Conservation (phyloP, 1,140 invertebrate species). For the Idris sp. region DNA sequence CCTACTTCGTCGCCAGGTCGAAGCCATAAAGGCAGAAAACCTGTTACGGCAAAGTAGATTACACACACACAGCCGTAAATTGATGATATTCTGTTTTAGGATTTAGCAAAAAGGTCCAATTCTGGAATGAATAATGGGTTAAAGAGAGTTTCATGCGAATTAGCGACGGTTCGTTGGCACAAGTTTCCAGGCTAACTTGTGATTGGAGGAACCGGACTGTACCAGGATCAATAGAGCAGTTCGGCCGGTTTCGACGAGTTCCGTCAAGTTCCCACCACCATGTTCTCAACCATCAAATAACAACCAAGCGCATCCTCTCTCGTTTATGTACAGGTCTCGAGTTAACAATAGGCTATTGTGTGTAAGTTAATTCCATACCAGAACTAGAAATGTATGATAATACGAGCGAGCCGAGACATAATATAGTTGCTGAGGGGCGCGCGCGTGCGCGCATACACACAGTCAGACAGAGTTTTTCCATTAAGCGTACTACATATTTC, state of each 20-base stretch:
- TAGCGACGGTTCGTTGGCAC: slow-evolving; percentile 51
- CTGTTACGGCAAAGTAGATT: slow-evolving; percentile 47
- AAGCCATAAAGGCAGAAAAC: slow-evolving; percentile 57
- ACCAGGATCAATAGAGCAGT: slow-evolving; percentile 60
- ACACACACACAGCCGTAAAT: slow-evolving; percentile 11
- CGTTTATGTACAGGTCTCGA: not conserved
- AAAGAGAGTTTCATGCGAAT: slow-evolving; percentile 49
- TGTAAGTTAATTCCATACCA: slow-evolving; percentile 59
- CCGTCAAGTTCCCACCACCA: slow-evolving; percentile 59
- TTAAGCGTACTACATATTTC: too few species aligned
- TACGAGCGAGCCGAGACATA: slow-evolving; percentile 48
- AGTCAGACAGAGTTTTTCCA: too few species aligned
- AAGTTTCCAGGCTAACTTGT: slow-evolving; percentile 58
- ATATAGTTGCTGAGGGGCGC: slow-evolving; percentile 56
- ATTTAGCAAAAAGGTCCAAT: too few species aligned
- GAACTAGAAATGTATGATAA: slow-evolving; percentile 61
- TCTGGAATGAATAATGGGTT: slow-evolving; percentile 42
- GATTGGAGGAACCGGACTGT: slow-evolving; percentile 54
- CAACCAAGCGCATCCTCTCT: slow-evolving; percentile 34
- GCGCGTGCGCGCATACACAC: too few species aligned
- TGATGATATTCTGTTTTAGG: too few species aligned
- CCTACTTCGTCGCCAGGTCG: slow-evolving; percentile 42
- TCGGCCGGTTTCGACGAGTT: slow-evolving; percentile 61
- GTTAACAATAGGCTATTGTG: slow-evolving; percentile 23
- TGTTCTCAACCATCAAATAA: slow-evolving; percentile 60